A percentile compares a stretch with the other conserved stretches of the same genome.
phyloP scores from a whole-genome alignment of 2,113 vertebrate species.

The Tenrec ecaudatus region DNA sequence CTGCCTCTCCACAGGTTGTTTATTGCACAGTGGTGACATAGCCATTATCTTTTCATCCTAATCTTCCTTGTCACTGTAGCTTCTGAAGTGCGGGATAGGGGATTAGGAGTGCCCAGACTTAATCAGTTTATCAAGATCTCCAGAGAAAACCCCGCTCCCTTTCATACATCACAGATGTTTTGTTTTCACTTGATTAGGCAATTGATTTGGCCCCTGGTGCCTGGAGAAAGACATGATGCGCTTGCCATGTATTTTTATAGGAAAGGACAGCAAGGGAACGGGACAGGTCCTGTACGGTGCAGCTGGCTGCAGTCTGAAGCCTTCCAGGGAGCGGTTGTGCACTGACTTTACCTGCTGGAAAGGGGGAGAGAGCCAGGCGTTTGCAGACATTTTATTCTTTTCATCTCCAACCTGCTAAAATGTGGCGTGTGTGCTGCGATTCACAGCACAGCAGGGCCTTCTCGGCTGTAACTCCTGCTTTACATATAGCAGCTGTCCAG shows the following conservation, averaged over 20 bases:
- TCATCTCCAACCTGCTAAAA: slow-evolving; percentile 62
- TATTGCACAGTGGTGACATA: slow-evolving; percentile 37
- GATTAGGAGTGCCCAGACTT: slow-evolving; percentile 67
- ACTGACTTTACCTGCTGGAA: slow-evolving; percentile 37
- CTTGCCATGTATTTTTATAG: slow-evolving; percentile 11
- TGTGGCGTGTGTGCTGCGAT: slow-evolving; percentile 16
- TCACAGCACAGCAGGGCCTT: slow-evolving; percentile 59
- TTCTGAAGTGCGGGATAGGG: slow-evolving; percentile 61
- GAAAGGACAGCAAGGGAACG: not conserved
- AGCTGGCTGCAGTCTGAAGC: slow-evolving; percentile 35
- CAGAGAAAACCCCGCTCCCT: slow-evolving; percentile 64
- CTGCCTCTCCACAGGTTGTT: slow-evolving; percentile 60
- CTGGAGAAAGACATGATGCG: slow-evolving; percentile 45
- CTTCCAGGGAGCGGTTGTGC: not conserved
- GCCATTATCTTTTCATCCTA: slow-evolving; percentile 74
- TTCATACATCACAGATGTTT: slow-evolving; percentile 60
- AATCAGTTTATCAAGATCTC: slow-evolving; percentile 82
- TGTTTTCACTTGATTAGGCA: slow-evolving; percentile 74
- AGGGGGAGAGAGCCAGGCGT: slow-evolving; percentile 45
- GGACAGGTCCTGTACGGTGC: not conserved
- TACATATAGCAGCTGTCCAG: slow-evolving; percentile 42
- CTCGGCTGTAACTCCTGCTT: not conserved
- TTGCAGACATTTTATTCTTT: slow-evolving; percentile 62
- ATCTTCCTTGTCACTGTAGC: slow-evolving; percentile 68
- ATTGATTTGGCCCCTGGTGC: slow-evolving; percentile 60